A percentile compares a stretch with the other conserved stretches of the same genome.
Evolutionary conservation across 2,113 vertebrate species (phyloP).

Genomic region (Apteryx mantelli): DNA sequence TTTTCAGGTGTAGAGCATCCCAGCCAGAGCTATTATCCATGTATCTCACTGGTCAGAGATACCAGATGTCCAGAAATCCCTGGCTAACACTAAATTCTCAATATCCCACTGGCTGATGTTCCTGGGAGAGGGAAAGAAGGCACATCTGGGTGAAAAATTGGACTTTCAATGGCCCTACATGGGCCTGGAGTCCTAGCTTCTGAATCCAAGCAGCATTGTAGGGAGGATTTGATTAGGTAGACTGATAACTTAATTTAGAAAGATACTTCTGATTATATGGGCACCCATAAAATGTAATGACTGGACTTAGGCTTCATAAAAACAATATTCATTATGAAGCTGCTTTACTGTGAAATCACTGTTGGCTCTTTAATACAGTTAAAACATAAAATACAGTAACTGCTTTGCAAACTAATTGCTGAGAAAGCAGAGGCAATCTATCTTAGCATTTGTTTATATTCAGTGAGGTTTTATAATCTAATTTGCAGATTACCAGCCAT

Average conservation of each 20-base stretch:
- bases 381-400: conserved; percentile 59
- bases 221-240: background rate
- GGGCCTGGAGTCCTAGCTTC: background rate
- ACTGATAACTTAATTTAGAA: background rate
- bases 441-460: conserved; percentile 50
- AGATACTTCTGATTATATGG: background rate
- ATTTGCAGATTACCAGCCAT: conserved; percentile 67
- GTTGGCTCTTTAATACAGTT: conserved; percentile 47
- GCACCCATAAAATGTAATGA: background rate
- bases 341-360: conserved; percentile 44
- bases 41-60: background rate
- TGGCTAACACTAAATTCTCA: background rate
- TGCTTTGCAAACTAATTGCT: conserved; percentile 57
- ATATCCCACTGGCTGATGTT: background rate
- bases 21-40: background rate
- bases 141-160: background rate
- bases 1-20: background rate
- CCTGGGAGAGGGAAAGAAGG: background rate
- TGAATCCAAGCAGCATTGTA: background rate
- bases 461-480: conserved; percentile 70
- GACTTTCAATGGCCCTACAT: rapidly evolving
- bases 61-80: background rate
- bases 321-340: conserved; percentile 41
- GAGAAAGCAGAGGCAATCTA: conserved; percentile 40
- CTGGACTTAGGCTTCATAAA: conserved; percentile 33